These are phyloP conservation scores for Hydropsyche betteni DNA, from an alignment of 2,888 invertebrate species.

Conservation along the genomic window DNA sequence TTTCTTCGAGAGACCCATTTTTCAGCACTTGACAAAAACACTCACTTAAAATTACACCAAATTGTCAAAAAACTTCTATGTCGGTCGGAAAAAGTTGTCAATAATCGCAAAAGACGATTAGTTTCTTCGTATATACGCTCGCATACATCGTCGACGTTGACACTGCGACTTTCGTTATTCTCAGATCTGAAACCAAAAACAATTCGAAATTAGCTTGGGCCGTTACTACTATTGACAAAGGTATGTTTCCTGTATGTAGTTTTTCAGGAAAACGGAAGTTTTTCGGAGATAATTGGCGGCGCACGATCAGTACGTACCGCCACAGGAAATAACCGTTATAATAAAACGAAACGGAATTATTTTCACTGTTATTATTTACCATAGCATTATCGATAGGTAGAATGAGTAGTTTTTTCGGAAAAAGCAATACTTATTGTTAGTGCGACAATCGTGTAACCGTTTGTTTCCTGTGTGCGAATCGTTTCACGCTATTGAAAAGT, in stretches of 20 bases:
- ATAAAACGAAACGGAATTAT: conserved; percentile 4
- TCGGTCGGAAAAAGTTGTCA: not conserved
- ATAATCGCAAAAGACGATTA: conserved; percentile 1
- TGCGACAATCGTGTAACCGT: not conserved
- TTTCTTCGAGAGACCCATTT: not conserved
- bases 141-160: conserved; percentile 9
- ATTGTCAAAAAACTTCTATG: not conserved
- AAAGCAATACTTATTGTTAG: not conserved
- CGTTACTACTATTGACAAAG: not conserved
- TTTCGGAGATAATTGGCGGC: not conserved
- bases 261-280: conserved; percentile 12
- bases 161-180: not conserved
- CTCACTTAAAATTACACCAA: too few relatives aligned
- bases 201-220: not conserved
- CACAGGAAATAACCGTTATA: not conserved
- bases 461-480: conserved; percentile 11
- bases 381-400: conserved; percentile 7
- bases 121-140: conserved; percentile 11
- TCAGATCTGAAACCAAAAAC: not conserved
- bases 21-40: conserved; percentile 1
- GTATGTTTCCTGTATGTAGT: not conserved
- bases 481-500: conserved; percentile 5
- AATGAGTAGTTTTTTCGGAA: not conserved
- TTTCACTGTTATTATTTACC: conserved; percentile 1
- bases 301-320: not conserved